phyloP scores from a whole-genome alignment of 2,113 vertebrate species.

The Zosterops borbonicus region DNA sequence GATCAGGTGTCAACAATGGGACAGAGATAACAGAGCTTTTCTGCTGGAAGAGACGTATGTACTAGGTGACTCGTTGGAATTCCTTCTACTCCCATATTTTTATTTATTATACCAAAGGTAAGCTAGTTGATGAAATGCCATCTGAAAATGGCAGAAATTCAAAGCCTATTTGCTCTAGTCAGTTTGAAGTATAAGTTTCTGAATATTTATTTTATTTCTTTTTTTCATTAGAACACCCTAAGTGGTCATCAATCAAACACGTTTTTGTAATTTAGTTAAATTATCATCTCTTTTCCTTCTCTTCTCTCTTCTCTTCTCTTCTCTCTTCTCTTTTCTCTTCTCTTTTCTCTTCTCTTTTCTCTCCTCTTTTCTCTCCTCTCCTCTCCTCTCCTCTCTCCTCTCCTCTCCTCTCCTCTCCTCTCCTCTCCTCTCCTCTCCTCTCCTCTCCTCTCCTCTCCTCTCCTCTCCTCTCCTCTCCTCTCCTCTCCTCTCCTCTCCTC shows the following conservation, averaged over 20 bases:
- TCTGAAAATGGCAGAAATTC: not conserved
- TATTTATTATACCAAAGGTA: not conserved
- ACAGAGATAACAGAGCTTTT: not conserved
- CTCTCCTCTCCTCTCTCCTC: too few species aligned
- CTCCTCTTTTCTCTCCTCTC: too few species aligned
- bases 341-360: too few species aligned
- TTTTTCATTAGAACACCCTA: not conserved
- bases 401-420: too few species aligned
- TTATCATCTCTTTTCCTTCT: not conserved
- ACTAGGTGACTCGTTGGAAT: not conserved
- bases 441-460: too few species aligned
- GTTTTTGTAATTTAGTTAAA: not conserved
- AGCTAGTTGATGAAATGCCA: not conserved
- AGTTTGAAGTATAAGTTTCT: not conserved
- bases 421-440: too few species aligned
- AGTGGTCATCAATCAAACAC: not conserved
- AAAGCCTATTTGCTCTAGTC: not conserved
- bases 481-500: too few species aligned
- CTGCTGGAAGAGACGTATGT: not conserved
- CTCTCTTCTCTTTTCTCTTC: too few species aligned
- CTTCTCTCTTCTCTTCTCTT: not conserved
- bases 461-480: too few species aligned
- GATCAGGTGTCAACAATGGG: not conserved
- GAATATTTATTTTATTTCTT: not conserved
- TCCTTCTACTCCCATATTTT: not conserved